Evolutionary conservation across 2,888 invertebrate genomes (phyloP).

Genomic region (Hedychridium roseum): DNA sequence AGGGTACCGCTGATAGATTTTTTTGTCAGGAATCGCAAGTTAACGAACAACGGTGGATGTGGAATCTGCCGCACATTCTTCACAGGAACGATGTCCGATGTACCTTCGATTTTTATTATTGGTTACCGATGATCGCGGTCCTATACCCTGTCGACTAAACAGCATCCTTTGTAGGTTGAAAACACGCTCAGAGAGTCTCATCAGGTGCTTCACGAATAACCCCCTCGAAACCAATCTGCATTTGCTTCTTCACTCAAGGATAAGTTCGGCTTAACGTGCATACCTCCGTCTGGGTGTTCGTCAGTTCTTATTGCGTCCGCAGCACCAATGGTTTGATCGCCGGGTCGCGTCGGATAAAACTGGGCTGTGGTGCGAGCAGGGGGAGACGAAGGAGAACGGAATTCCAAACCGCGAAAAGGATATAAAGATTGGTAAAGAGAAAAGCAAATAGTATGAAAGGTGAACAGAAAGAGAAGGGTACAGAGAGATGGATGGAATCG

Average conservation of each 20-base stretch:
- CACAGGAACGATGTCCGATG: no score
- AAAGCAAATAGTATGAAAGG: constrained; percentile 28
- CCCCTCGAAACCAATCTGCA: constrained; percentile 35
- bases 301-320: constrained; percentile 58
- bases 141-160: no score
- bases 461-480: constrained; percentile 6
- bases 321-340: constrained; percentile 51
- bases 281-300: constrained; percentile 14
- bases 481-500: constrained; percentile 22
- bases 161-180: no score
- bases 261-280: constrained; percentile 10
- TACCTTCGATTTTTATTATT: no score
- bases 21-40: no score
- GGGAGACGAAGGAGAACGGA: constrained; percentile 42
- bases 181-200: constrained; percentile 45
- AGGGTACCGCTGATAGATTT: no score
- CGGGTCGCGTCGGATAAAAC: no score
- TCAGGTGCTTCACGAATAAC: constrained; percentile 48
- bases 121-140: no score
- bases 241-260: constrained; percentile 22
- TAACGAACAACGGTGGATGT: no score
- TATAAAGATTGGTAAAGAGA: no score
- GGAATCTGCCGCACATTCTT: no score
- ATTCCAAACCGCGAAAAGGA: no score
- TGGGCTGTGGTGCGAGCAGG: constrained; percentile 39